A percentile compares a stretch with the other conserved stretches of the same genome.
Evolutionary conservation across 37 sponge, comb jelly and placozoan genomes (phyloP).

Genomic region (Eunapius fragilis): DNA sequence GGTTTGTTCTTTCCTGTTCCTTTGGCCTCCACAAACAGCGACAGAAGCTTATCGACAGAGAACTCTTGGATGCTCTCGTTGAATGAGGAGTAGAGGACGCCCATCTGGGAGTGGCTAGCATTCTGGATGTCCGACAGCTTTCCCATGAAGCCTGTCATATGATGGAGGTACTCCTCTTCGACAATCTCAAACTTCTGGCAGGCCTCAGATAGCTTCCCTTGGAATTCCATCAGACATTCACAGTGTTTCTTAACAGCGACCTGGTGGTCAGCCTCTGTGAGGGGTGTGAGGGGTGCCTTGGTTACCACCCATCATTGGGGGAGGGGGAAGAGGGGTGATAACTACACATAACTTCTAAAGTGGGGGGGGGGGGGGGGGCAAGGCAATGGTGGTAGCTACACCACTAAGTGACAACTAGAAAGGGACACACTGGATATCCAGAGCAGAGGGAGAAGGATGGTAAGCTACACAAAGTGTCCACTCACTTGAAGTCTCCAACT

Average conservation of each 20-base stretch:
- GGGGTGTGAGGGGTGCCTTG: neutral
- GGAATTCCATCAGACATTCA: slow-evolving; percentile 40
- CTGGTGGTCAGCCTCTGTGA: slow-evolving; percentile 39
- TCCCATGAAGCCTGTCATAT: slow-evolving; percentile 48
- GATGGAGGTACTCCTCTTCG: slow-evolving; percentile 66
- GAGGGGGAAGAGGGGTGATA: too few relatives aligned
- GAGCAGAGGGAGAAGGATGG: neutral
- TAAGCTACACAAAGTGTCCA: neutral
- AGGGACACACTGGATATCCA: too few relatives aligned
- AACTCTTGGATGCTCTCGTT: slow-evolving; percentile 36
- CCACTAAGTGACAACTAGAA: neutral
- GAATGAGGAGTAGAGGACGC: slow-evolving; percentile 1
- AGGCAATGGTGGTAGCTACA: neutral
- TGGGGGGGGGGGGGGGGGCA: too few relatives aligned
- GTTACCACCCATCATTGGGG: too few relatives aligned
- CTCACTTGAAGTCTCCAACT: slow-evolving; percentile 40
- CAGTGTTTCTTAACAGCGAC: slow-evolving; percentile 15
- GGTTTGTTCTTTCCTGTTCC: slow-evolving; percentile 76
- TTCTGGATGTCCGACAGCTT: slow-evolving; percentile 36
- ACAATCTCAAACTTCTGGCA: slow-evolving; percentile 65
- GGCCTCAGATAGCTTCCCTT: slow-evolving; percentile 46
- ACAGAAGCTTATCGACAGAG: slow-evolving; percentile 53
- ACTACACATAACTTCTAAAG: too few relatives aligned
- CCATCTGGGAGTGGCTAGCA: neutral
- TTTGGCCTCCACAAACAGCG: slow-evolving; percentile 38